These are phyloP conservation scores for Sarotherodon lohbergeri DNA, from an alignment of 2,113 vertebrate genomes.

Conservation along the genomic window DNA sequence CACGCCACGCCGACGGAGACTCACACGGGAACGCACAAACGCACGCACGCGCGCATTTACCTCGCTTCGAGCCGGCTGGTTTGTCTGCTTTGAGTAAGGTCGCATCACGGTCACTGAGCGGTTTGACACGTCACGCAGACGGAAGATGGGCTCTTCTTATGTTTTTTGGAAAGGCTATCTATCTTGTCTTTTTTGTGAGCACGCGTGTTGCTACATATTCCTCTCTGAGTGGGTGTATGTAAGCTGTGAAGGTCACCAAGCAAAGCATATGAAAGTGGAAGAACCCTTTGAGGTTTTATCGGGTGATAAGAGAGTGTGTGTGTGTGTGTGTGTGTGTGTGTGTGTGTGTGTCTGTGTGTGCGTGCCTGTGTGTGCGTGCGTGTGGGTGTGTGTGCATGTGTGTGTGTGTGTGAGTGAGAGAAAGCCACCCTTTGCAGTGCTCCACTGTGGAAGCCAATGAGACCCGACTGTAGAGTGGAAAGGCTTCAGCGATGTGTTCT, in stretches of 20 bases:
- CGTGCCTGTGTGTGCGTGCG: background rate
- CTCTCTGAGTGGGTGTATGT: background rate
- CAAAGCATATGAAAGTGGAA: slow-evolving; percentile 11
- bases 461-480: background rate
- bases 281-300: no score
- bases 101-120: slow-evolving; percentile 54
- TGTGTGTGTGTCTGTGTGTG: background rate
- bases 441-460: background rate
- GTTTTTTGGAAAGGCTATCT: background rate
- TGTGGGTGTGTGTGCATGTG: background rate
- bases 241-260: slow-evolving; percentile 27
- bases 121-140: slow-evolving; percentile 9
- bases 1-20: background rate
- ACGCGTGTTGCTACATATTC: background rate
- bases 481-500: background rate
- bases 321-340: background rate
- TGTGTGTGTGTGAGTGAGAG: background rate
- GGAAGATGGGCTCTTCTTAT: background rate
- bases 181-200: background rate
- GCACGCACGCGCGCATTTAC: slow-evolving; percentile 6
- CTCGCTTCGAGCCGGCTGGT: slow-evolving; percentile 5
- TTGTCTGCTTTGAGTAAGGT: slow-evolving; percentile 29
- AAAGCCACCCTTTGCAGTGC: background rate
- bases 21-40: background rate
- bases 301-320: background rate